Evolutionary conservation across 2,888 invertebrate genomes (phyloP).

Genomic region (Chironomus tentans): DNA sequence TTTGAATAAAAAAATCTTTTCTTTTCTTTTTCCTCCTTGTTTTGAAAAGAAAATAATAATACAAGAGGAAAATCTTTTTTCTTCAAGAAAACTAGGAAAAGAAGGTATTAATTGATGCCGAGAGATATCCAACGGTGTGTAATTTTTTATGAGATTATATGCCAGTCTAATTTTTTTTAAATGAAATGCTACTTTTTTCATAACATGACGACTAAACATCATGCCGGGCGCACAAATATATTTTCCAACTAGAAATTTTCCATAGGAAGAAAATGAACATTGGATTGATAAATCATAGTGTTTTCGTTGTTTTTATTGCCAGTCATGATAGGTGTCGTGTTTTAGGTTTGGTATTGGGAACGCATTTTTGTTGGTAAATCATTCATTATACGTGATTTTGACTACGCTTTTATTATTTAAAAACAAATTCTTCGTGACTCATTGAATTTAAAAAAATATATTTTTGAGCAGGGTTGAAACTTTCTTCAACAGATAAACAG

Average conservation of each 20-base stretch:
- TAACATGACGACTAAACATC: conserved; percentile 4
- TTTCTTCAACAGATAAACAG: too few species aligned
- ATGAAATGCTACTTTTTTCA: conserved; percentile 7
- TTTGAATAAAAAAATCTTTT: conserved; percentile 2
- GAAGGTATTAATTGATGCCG: conserved; percentile 6
- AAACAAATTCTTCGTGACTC: too few species aligned
- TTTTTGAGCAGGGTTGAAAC: too few species aligned
- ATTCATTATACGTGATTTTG: too few species aligned
- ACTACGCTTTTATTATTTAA: too few species aligned
- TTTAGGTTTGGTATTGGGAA: too few species aligned
- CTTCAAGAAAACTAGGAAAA: background rate
- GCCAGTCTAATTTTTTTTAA: background rate
- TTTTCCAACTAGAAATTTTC: too few species aligned
- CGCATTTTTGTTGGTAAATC: too few species aligned
- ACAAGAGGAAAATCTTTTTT: background rate
- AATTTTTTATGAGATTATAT: conserved; percentile 20
- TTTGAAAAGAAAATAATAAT: background rate
- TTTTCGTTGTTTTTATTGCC: too few species aligned
- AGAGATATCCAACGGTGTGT: conserved; percentile 14
- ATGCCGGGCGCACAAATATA: background rate
- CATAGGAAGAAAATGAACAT: background rate
- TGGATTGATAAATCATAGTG: too few species aligned
- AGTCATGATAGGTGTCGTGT: too few species aligned
- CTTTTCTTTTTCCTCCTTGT: background rate
- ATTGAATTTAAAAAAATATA: too few species aligned